phyloP scores from a whole-genome alignment of 2,797 vertebrate genomes.

The Sebastes flavidus region DNA sequence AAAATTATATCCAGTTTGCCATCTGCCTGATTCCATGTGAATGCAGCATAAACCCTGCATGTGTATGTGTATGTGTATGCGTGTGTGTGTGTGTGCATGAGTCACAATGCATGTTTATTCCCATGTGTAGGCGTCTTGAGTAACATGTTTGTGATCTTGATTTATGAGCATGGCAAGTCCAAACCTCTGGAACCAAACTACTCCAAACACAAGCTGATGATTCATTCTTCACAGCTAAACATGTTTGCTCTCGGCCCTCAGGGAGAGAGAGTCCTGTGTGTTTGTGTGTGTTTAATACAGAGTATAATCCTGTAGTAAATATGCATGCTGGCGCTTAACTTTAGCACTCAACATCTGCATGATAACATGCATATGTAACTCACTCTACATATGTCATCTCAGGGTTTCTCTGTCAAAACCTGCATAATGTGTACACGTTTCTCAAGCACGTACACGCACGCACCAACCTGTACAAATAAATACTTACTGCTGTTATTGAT shows the following conservation, averaged over 20 bases:
- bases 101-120: not conserved
- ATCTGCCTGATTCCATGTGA: not conserved
- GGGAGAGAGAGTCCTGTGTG: not conserved
- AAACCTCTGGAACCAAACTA: not conserved
- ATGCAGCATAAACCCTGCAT: not conserved
- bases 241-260: not conserved
- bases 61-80: not conserved
- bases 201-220: not conserved
- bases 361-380: not conserved
- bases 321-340: not conserved
- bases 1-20: not conserved
- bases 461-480: not conserved
- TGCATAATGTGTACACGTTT: not conserved
- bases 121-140: not conserved
- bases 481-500: not conserved
- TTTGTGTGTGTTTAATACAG: not conserved
- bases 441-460: not conserved
- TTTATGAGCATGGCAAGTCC: not conserved
- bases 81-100: not conserved
- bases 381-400: not conserved
- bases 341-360: not conserved
- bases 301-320: not conserved
- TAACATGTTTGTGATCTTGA: conserved; percentile 3
- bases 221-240: conserved; percentile 10
- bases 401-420: not conserved